Percentiles rank a stretch among this genome's conserved stretches.
Conservation (phyloP, 2,888 invertebrate genomes). For the Himalopsyche anomala region DNA sequence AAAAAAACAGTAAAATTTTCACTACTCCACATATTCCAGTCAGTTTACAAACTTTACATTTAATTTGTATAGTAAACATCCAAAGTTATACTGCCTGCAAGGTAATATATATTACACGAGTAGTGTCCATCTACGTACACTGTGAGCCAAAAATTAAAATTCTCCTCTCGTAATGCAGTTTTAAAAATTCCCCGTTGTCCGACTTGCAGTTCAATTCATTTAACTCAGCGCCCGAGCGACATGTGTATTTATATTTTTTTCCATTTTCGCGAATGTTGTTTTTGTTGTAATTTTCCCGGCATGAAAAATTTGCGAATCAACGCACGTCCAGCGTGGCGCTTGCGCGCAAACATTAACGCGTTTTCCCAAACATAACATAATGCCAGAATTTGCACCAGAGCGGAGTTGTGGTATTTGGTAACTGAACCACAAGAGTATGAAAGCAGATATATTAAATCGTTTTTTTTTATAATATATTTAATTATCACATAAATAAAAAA, state of each 20-base stretch:
- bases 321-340: slow-evolving; percentile 53
- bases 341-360: slow-evolving; percentile 50
- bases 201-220: slow-evolving; percentile 54
- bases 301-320: slow-evolving; percentile 43
- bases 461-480: no score
- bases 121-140: not conserved
- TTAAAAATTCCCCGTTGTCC: slow-evolving; percentile 35
- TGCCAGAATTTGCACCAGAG: not conserved
- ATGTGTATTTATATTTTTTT: slow-evolving; percentile 51
- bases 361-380: slow-evolving; percentile 51
- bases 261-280: slow-evolving; percentile 10
- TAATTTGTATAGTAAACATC: no score
- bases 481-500: no score
- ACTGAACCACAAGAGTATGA: not conserved
- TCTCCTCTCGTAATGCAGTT: slow-evolving; percentile 40
- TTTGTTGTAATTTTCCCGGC: slow-evolving; percentile 36
- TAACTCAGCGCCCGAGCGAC: slow-evolving; percentile 46
- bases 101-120: not conserved
- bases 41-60: no score
- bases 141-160: slow-evolving; percentile 9
- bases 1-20: no score
- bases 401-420: not conserved
- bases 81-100: not conserved
- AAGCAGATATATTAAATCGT: not conserved
- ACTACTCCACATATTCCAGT: no score